Evolutionary conservation across 2,888 invertebrate genomes (phyloP), one percentile per base, ranked within the genome.

Genomic region (Tryphoninae sp.): DNA sequence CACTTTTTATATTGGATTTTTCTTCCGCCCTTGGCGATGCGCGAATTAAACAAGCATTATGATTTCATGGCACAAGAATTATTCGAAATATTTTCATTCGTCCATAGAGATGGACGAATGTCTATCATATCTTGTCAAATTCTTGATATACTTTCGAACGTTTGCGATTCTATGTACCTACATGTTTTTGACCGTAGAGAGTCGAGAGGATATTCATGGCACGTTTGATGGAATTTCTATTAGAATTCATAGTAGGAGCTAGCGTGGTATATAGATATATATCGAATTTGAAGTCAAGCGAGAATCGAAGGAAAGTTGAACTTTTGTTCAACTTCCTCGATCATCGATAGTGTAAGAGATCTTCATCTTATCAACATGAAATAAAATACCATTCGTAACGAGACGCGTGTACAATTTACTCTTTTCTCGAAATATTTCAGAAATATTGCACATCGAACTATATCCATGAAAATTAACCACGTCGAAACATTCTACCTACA

Each of bases 201-300:
- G 40, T 42, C n/a, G 23, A 59, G 61, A 45, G 53, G 72, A 72
- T 78, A 82, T 82, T 78, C 81, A 72, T 62, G 72, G 81, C 75
- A 82, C 81, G 81, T 78, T 51, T 23, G 49, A 33, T 55, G 81
- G 81, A 82, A 82, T 82, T 82, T 82, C 75, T 82, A 82, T 82
- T 82, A 72, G 65, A 69, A 55, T 51, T 55, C 72, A 78, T 82
- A 78, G 78, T 72, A 72, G 45, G 71, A 55, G 53, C 75, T 53
- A 67, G n/a, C 49, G 45, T 33, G 49, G 16, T 74, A 73, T 49
- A 45, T 51, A 65, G 22, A 42, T 11, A 68, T 73, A 53, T 73
- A 53, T 55, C 23, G 40, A 51, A 49, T 22, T 53, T n/a, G 61
- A 53, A 64, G 62, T 77, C n/a, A 55, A 40, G 58, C 49, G 49